phyloP scores from a whole-genome alignment of 2,113 vertebrate species.

The Pelodiscus sinensis region DNA sequence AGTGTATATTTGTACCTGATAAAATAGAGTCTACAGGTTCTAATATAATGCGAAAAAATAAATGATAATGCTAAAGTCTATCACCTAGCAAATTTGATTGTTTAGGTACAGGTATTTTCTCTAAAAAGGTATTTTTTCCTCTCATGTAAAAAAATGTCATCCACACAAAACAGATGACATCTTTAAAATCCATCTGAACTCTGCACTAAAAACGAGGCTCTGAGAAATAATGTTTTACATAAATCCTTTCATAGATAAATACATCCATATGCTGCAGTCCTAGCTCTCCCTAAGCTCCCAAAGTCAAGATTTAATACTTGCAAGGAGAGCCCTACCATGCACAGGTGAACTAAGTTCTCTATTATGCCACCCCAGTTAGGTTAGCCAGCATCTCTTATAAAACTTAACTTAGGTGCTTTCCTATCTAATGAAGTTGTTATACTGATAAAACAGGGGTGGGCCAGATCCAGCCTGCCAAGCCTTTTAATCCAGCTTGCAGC shows the following conservation, averaged over 20 bases:
- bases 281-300: background rate
- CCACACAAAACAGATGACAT: background rate
- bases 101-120: background rate
- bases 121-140: background rate
- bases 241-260: fast-evolving
- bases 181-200: background rate
- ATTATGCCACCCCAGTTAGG: background rate
- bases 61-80: background rate
- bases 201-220: background rate
- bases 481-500: no score
- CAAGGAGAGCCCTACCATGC: background rate
- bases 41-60: background rate
- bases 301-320: background rate
- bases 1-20: background rate
- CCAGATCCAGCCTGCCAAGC: no score
- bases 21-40: background rate
- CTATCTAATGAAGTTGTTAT: background rate
- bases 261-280: fast-evolving
- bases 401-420: background rate
- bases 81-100: background rate
- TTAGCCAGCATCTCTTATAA: background rate
- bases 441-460: background rate
- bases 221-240: background rate
- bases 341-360: background rate
- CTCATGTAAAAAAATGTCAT: background rate